Evolutionary conservation across 2,888 invertebrate species (phyloP).

Genomic region (Euplagia quadripunctaria): DNA sequence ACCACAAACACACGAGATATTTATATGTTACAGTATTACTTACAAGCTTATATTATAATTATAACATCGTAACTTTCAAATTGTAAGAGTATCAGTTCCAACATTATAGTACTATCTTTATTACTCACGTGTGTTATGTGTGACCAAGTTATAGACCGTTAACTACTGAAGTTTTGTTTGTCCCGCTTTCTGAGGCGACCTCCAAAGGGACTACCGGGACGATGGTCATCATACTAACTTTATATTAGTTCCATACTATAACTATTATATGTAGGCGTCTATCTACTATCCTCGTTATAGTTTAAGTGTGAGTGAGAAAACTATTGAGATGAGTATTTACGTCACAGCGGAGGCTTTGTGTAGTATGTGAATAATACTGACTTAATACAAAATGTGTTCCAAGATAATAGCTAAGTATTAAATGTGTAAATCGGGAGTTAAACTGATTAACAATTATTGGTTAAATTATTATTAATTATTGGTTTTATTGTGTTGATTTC

Average conservation of each 20-base stretch:
- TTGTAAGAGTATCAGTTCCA: background rate
- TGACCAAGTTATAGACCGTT: background rate
- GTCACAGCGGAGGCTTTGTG: background rate
- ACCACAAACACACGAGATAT: no score
- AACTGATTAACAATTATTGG: no score
- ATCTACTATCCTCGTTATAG: background rate
- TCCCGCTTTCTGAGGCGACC: conserved; percentile 2
- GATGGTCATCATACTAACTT: conserved; percentile 4
- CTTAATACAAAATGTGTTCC: background rate
- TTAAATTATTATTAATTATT: no score
- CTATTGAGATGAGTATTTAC: background rate
- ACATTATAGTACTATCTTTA: background rate
- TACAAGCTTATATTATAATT: no score
- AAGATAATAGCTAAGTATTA: no score
- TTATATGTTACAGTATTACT: no score
- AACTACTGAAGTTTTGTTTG: conserved; percentile 4
- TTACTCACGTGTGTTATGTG: background rate
- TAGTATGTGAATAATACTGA: background rate
- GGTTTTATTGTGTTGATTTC: no score
- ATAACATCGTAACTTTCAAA: background rate
- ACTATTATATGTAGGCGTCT: background rate
- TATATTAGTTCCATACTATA: background rate
- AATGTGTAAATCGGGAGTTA: no score
- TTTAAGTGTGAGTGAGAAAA: background rate
- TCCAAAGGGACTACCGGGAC: conserved; percentile 3